Conservation (phyloP, 2,797 vertebrate genomes). For the Saxicola maurus region DNA sequence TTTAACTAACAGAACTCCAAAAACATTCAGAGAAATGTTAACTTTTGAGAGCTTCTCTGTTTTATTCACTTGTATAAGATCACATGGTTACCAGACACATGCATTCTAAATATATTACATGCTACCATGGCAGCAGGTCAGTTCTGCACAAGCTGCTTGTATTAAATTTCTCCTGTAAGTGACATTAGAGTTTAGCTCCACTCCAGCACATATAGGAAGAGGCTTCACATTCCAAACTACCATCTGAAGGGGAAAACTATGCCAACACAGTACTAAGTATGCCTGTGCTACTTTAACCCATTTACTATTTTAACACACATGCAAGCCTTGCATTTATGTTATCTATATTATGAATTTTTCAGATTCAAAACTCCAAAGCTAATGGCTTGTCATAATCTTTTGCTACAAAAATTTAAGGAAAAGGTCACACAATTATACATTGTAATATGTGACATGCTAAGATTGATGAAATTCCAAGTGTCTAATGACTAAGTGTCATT, state of each 20-base stretch:
- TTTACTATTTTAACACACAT: constrained; percentile 32
- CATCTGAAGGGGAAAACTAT: constrained; percentile 23
- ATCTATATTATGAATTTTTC: not conserved
- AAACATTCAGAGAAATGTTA: not conserved
- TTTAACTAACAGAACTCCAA: not conserved
- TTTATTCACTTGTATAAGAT: not conserved
- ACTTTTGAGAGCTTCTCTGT: not conserved
- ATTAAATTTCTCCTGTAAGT: constrained; percentile 42
- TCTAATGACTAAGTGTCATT: not conserved
- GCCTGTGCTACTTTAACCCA: constrained; percentile 32
- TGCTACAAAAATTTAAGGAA: not conserved
- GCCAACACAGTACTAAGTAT: constrained; percentile 2
- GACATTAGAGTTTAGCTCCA: constrained; percentile 14
- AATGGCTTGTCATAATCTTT: not conserved
- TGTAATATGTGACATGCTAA: not conserved
- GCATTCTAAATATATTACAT: constrained; percentile 30
- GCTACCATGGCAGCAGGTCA: constrained; percentile 32
- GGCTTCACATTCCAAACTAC: constrained; percentile 13
- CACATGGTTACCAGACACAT: not conserved
- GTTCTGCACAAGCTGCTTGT: constrained; percentile 25
- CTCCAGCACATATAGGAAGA: constrained; percentile 33
- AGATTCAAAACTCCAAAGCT: not conserved
- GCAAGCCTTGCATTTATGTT: not conserved
- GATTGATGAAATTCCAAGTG: not conserved
- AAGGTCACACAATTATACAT: not conserved